phyloP scores from a whole-genome alignment of 2,113 vertebrate species.

The Pelmatolapia mariae region DNA sequence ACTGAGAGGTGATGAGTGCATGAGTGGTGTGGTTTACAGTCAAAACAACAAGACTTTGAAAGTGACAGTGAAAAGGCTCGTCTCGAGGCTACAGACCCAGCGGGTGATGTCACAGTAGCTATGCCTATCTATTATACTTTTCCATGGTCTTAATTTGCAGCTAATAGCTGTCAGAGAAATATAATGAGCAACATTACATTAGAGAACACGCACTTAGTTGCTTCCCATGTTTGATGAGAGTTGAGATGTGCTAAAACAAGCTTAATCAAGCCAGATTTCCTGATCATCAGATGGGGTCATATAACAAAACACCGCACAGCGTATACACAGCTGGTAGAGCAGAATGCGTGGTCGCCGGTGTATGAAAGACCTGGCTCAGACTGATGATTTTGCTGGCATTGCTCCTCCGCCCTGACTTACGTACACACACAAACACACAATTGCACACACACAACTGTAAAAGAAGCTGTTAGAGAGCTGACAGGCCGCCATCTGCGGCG shows the following conservation, averaged over 20 bases:
- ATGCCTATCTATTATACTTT: background rate
- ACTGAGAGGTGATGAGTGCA: background rate
- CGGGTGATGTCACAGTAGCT: background rate
- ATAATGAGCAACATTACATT: background rate
- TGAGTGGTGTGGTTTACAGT: background rate
- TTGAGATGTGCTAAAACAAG: slow-evolving; percentile 9
- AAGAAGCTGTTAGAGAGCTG: slow-evolving; percentile 51
- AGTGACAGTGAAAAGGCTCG: background rate
- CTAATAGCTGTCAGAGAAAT: background rate
- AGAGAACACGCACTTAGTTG: background rate
- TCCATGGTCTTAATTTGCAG: background rate
- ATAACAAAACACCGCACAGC: slow-evolving; percentile 16
- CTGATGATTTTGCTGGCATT: slow-evolving; percentile 33
- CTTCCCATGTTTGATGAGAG: background rate
- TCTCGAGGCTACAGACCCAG: background rate
- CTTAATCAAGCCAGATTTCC: slow-evolving; percentile 37
- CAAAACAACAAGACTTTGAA: background rate
- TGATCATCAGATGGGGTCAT: slow-evolving; percentile 31
- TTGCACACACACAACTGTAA: background rate
- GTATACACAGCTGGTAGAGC: slow-evolving; percentile 40
- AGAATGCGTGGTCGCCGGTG: background rate
- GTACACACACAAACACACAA: background rate
- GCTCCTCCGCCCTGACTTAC: background rate
- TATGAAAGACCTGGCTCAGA: slow-evolving; percentile 33
- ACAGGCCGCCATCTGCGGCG: slow-evolving; percentile 51